These are phyloP conservation scores for Leuciscus idus DNA, from an alignment of 2,113 vertebrate genomes.

Conservation along the genomic window DNA sequence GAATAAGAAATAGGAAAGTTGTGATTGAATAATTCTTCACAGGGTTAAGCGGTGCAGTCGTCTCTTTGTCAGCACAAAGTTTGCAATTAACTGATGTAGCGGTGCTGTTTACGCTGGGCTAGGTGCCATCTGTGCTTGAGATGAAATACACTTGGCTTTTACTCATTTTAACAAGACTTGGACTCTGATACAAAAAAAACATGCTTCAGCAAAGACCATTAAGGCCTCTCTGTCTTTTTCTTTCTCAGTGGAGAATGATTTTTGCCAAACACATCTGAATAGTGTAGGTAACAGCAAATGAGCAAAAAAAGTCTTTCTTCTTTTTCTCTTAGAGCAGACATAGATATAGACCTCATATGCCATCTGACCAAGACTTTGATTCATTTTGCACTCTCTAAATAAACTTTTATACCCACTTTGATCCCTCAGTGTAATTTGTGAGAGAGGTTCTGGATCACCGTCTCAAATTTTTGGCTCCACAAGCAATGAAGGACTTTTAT, in stretches of 20 bases:
- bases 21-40: background rate
- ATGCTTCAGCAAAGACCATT: background rate
- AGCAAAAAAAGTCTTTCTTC: background rate
- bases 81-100: conserved; percentile 56
- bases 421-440: conserved; percentile 68
- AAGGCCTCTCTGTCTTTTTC: background rate
- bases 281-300: background rate
- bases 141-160: conserved; percentile 48
- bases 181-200: conserved; percentile 1
- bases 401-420: conserved; percentile 67
- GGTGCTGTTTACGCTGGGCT: conserved; percentile 52
- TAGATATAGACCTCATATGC: conserved; percentile 12
- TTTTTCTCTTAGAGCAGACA: background rate
- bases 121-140: conserved; percentile 27
- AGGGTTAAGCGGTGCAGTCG: conserved; percentile 35
- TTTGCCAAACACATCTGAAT: background rate
- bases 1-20: background rate
- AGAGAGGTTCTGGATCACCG: conserved; percentile 64
- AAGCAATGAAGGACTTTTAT: conserved; percentile 62
- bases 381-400: conserved; percentile 66
- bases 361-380: conserved; percentile 56
- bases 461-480: conserved; percentile 60
- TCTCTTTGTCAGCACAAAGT: conserved; percentile 43
- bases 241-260: background rate
- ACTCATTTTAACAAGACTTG: conserved; percentile 45